Evolutionary conservation across 2,888 invertebrate genomes (phyloP), one percentile per base, ranked within the genome.

Genomic region (Lamellibrachia columna): DNA sequence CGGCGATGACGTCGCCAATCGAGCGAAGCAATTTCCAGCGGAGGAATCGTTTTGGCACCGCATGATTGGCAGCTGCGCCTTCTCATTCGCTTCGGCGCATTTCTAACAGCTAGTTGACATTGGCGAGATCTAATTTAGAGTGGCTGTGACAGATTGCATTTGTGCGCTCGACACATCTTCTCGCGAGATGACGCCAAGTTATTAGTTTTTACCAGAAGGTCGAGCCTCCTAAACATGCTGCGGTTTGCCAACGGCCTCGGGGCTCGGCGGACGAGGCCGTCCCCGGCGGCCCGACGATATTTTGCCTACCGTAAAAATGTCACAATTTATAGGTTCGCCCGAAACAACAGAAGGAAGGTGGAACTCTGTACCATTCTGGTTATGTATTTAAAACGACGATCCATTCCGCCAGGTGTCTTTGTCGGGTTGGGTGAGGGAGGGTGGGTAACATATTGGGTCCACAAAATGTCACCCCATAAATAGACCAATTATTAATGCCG

Each of bases 11-110:
- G 58, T 22, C 75, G 75, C 22, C 11, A 15, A 22, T 60, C 22
- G 15, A n/a, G 22, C 75, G 75, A 75, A 4, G 75, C 75, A 75
- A 75, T 75, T 22, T 75, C 75, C 75, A 75, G 22, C 75, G 2
- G 75, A 75, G 75, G 75, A 75, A 75, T 75, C 75, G 75, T 75
- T 55, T 55, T 75, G 75, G 75, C 75, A 75, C 15, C 22, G 15
- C 22, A 75, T 75, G 75, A 75, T 75, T 75, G 75, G 75, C 75
- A 75, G 75, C 75, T 75, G 75, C 75, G 75, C 75, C n/a, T 75
- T 75, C 75, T 75, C 75, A 75, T 75, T 75, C 75, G 75, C 75
- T 22, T 75, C 75, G 75, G 22, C 75, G 75, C 75, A 75, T 75
- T 75, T 75, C n/a, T 75, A 75, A 75, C 22, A 75, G 75, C 75